Evolutionary conservation across 2,113 vertebrate genomes (phyloP), one percentile per base, ranked within the genome.

Genomic region (Synchiropus splendidus): DNA sequence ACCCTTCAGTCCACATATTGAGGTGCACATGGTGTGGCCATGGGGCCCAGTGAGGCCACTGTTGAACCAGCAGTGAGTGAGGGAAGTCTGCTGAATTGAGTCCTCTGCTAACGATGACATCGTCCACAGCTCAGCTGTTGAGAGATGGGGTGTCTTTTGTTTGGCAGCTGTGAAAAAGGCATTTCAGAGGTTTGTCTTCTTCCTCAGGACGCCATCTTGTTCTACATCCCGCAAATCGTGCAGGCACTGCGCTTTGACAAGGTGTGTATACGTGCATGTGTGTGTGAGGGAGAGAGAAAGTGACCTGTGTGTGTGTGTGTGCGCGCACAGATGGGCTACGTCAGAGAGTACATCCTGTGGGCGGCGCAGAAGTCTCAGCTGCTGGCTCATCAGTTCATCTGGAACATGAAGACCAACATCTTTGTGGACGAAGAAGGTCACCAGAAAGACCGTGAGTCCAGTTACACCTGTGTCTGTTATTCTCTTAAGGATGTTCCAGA

Each of bases 391-490:
- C 95, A 99, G 17, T 99, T 99, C 71, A 99, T 99, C 75, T 99
- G 95, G 94, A 99, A 99, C 79, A 99, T 99, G 95, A 97, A 97
- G 76, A 99, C 94, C 16, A 99, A 98, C 80, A 92, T 96, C 75
- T 99, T 79, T 72, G 35, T 95, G 66, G 95, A 98, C 15, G 93
- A 98, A 45, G 95, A 99, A 63, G 94, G 75, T 9, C 92, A 92
- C 64, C 90, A 95, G 51, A 99, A 97, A 62, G 95, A 99, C 45
- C 89, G 95, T 99, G 72, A 90, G 92, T 89, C n/a, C 14, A 12
- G 9, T 16, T 38, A 9, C 9, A 4, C 18, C 1, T 27, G 18
- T 12, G 9, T 9, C 3, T 31, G 9, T 10, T 16, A 31, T 31
- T 42, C 21, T 21, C 6, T 16, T 6, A 13, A 6, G n/a, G 9